A percentile compares a stretch with the other conserved stretches of the same genome.
These are phyloP conservation scores for Pilophorus perplexus DNA, from an alignment of 2,888 invertebrate species.

Conservation along the genomic window DNA sequence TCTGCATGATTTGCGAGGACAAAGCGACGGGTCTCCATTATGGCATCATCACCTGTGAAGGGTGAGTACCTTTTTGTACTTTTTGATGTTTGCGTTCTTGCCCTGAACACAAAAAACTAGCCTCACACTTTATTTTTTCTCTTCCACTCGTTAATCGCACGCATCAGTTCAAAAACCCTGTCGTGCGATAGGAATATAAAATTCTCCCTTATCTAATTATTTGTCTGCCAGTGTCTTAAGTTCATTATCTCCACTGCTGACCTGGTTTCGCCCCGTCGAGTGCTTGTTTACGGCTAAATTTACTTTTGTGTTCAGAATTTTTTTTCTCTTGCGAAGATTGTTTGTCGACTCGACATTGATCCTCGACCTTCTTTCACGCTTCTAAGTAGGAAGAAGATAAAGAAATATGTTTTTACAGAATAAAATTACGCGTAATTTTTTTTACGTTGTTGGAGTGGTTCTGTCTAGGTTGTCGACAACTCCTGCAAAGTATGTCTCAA, in stretches of 20 bases:
- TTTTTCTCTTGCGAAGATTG: conserved; percentile 1
- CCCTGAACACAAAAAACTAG: not conserved
- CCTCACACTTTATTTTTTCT: not conserved
- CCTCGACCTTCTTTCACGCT: conserved; percentile 25
- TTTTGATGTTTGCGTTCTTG: too few species aligned
- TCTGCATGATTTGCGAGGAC: conserved; percentile 98
- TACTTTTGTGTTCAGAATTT: conserved; percentile 7
- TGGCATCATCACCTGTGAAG: conserved; percentile 98
- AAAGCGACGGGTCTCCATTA: conserved; percentile 97
- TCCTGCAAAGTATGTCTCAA: too few species aligned
- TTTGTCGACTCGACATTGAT: conserved; percentile 26
- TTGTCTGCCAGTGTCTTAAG: conserved; percentile 7
- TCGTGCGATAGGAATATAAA: not conserved
- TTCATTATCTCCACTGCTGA: conserved; percentile 27
- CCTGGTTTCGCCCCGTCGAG: conserved; percentile 14
- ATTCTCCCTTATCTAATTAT: conserved; percentile 14
- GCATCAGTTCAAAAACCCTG: not conserved
- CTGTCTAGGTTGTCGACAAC: too few species aligned
- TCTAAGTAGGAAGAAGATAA: too few species aligned
- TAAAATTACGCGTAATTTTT: too few species aligned
- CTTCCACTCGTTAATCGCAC: not conserved
- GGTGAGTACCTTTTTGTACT: too few species aligned
- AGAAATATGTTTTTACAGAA: too few species aligned
- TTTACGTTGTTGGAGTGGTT: too few species aligned
- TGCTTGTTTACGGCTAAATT: conserved; percentile 21